Evolutionary conservation across 64 coral and sea anemone species (phyloP).

Genomic region (Acropora tenuis): DNA sequence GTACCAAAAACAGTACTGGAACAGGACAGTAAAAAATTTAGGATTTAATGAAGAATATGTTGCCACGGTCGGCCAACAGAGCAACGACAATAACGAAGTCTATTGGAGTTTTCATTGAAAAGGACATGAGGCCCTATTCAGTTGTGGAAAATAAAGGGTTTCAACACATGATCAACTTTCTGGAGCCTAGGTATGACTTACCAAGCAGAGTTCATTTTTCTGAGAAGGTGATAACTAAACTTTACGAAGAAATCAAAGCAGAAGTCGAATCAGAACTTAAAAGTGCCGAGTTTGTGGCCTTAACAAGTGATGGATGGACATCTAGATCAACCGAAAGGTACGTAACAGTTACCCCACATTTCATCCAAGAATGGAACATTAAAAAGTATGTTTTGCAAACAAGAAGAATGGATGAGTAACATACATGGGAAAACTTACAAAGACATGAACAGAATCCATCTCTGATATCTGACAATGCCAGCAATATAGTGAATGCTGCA

Average conservation of each 20-base stretch:
- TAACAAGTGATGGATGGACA: slow-evolving; percentile 29
- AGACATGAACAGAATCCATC: slow-evolving; percentile 26
- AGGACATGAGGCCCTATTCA: neutral
- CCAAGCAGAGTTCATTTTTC: neutral
- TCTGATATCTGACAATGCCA: slow-evolving; percentile 16
- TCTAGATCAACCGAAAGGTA: slow-evolving; percentile 13
- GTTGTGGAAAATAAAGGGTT: slow-evolving; percentile 11
- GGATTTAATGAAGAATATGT: neutral
- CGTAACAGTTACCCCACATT: neutral
- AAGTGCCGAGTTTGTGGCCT: neutral
- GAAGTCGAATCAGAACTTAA: slow-evolving; percentile 6
- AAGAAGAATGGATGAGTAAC: neutral
- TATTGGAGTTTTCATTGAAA: neutral
- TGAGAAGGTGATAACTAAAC: slow-evolving; percentile 28
- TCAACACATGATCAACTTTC: neutral
- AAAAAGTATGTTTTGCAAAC: slow-evolving; percentile 19
- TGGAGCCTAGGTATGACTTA: neutral
- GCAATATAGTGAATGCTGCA: slow-evolving; percentile 5
- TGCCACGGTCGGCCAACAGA: neutral
- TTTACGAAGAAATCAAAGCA: slow-evolving; percentile 17
- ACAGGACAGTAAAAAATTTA: neutral
- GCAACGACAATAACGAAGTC: neutral
- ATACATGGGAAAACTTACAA: neutral
- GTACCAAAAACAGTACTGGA: neutral
- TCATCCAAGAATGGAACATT: neutral